phyloP scores from a whole-genome alignment of 1,140 invertebrate species.

The Saccostrea echinata region DNA sequence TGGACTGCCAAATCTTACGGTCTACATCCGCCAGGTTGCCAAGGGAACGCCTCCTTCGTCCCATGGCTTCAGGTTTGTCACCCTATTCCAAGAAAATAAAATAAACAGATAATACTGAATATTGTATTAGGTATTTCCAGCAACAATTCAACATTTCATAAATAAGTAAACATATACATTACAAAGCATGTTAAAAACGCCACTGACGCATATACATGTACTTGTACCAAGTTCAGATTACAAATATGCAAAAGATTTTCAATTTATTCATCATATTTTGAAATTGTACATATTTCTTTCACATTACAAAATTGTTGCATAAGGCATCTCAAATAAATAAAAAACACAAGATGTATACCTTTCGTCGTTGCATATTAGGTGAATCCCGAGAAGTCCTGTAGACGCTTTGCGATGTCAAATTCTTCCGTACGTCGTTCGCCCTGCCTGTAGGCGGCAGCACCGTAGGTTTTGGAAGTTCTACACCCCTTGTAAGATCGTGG shows the following conservation, averaged over 20 bases:
- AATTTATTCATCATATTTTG: too few species aligned
- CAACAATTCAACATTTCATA: too few species aligned
- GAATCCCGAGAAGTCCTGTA: conserved; percentile 46
- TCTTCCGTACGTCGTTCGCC: conserved; percentile 41
- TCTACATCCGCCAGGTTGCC: conserved; percentile 64
- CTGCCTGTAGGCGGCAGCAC: conserved; percentile 67
- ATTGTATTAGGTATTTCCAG: too few species aligned
- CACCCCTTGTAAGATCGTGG: conserved; percentile 69
- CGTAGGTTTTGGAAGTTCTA: conserved; percentile 74
- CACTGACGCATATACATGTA: too few species aligned
- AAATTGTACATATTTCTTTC: too few species aligned
- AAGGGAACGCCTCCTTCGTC: conserved; percentile 60
- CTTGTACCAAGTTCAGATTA: too few species aligned
- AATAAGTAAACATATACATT: too few species aligned
- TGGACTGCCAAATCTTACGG: conserved; percentile 54
- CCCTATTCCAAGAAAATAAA: not conserved
- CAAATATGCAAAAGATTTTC: too few species aligned
- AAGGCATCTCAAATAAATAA: too few species aligned
- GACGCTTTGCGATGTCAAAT: conserved; percentile 40
- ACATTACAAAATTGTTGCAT: too few species aligned
- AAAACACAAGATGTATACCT: not conserved
- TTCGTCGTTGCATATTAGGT: conserved; percentile 47
- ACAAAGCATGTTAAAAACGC: too few species aligned
- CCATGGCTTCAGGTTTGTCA: conserved; percentile 48
- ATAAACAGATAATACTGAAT: too few species aligned